Conservation (phyloP, 2,888 invertebrate genomes). For the Perdita meconis region DNA sequence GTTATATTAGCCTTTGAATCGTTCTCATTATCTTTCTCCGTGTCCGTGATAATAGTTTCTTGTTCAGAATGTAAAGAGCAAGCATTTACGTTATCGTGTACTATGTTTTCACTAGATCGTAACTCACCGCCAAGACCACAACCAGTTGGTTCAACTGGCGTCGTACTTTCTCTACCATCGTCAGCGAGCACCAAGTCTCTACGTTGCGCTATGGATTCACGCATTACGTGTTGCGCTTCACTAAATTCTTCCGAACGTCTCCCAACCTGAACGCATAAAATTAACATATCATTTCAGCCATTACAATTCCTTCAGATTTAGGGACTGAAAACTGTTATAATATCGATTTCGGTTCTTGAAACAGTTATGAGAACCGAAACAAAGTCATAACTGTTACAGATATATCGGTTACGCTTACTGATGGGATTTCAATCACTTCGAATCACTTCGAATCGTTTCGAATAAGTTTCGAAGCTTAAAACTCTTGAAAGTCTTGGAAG, state of each 20-base stretch:
- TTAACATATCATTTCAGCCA: not conserved
- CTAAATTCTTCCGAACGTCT: conserved; percentile 91
- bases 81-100: conserved; percentile 66
- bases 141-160: conserved; percentile 79
- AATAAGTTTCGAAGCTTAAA: too few relatives aligned
- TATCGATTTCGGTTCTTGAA: too few relatives aligned
- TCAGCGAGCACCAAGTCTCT: conserved; percentile 78
- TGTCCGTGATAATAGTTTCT: conserved; percentile 47
- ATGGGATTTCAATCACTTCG: too few relatives aligned
- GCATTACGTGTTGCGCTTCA: conserved; percentile 91
- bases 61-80: conserved; percentile 51
- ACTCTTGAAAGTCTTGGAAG: too few relatives aligned
- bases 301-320: too few relatives aligned
- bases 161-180: conserved; percentile 78
- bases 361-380: too few relatives aligned
- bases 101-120: conserved; percentile 68
- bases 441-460: too few relatives aligned
- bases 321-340: too few relatives aligned
- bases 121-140: conserved; percentile 83
- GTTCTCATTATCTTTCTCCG: conserved; percentile 64
- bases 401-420: too few relatives aligned
- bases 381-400: too few relatives aligned
- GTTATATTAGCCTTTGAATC: conserved; percentile 74
- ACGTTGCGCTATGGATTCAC: conserved; percentile 88
- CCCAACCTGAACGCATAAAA: conserved; percentile 86